Conservation (phyloP, 2,888 invertebrate species). For the Cheilosia variabilis region DNA sequence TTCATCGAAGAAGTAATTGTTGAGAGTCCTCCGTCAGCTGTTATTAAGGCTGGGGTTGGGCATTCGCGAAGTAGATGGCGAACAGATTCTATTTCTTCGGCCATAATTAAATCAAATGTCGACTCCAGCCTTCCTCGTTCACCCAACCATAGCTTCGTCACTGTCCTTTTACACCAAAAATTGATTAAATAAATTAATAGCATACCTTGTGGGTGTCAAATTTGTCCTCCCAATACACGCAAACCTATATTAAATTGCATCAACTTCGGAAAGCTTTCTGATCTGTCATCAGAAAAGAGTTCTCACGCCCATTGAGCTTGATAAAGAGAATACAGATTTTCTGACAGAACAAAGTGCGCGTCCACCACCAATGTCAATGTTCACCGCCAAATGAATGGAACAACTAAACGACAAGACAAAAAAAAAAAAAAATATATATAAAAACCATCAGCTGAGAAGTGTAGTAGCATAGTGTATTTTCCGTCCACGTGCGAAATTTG, state of each 20-base stretch:
- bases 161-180: not conserved
- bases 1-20: too few species aligned
- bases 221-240: slow-evolving; percentile 27
- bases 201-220: slow-evolving; percentile 39
- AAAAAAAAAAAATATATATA: not conserved
- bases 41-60: too few species aligned
- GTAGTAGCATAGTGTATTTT: slow-evolving; percentile 48
- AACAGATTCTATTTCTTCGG: too few species aligned
- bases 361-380: slow-evolving; percentile 42
- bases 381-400: slow-evolving; percentile 45
- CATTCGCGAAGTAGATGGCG: too few species aligned
- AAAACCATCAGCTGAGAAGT: slow-evolving; percentile 44
- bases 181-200: not conserved
- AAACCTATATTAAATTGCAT: not conserved
- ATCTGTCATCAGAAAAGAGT: not conserved
- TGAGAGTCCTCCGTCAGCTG: too few species aligned
- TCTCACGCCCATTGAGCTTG: slow-evolving; percentile 6
- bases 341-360: slow-evolving; percentile 16
- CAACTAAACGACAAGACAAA: slow-evolving; percentile 10
- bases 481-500: slow-evolving; percentile 60
- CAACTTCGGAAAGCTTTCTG: not conserved
- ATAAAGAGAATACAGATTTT: not conserved
- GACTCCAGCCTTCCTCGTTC: too few species aligned
- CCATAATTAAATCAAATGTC: too few species aligned
- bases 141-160: too few species aligned